A percentile compares a stretch with the other conserved stretches of the same genome.
Conservation (phyloP, 1,140 invertebrate species). For the Argopecten irradians region DNA sequence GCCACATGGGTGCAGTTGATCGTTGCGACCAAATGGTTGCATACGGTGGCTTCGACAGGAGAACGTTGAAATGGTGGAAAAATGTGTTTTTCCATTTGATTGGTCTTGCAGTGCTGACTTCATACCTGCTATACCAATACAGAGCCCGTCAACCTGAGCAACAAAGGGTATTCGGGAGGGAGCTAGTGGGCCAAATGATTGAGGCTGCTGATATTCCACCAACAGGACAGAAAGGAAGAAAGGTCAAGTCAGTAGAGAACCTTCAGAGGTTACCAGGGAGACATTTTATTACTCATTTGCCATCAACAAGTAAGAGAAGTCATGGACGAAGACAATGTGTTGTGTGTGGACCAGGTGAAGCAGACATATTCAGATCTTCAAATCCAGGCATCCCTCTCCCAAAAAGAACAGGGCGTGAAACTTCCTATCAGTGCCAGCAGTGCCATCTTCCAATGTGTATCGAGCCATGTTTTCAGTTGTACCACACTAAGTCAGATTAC, state of each 20-base stretch:
- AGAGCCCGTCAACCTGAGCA: neutral
- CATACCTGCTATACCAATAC: conserved; percentile 18
- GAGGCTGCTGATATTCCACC: neutral
- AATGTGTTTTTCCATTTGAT: conserved; percentile 43
- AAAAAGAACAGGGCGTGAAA: neutral
- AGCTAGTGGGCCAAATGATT: neutral
- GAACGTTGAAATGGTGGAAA: conserved; percentile 48
- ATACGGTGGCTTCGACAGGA: neutral
- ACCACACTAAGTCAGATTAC: neutral
- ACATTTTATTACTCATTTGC: too few species aligned
- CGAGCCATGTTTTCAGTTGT: neutral
- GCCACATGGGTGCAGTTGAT: neutral
- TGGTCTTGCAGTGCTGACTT: conserved; percentile 27
- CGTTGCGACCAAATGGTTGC: conserved; percentile 41
- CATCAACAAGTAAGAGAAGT: too few species aligned
- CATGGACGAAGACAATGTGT: neutral
- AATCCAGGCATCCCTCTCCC: too few species aligned
- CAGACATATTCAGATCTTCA: neutral
- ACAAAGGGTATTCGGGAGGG: neutral
- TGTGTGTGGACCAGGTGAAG: neutral
- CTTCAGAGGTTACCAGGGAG: too few species aligned
- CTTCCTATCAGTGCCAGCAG: too few species aligned
- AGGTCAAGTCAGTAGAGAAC: too few species aligned
- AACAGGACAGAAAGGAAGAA: too few species aligned
- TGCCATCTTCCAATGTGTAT: too few species aligned